Conservation (phyloP, 2,888 invertebrate species). For the Penaeus monodon region DNA sequence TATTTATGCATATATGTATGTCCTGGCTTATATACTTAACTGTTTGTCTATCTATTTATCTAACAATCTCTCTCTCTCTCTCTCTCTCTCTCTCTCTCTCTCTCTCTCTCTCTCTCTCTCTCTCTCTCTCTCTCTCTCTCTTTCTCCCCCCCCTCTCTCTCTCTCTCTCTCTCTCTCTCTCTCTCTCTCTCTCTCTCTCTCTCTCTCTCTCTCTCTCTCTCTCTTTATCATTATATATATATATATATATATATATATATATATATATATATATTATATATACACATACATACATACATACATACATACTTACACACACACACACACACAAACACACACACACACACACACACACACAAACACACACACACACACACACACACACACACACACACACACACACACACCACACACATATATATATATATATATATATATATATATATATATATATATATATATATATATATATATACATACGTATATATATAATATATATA, state of each 20-base stretch:
- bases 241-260: background rate
- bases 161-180: background rate
- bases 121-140: background rate
- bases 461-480: too few species aligned
- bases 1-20: background rate
- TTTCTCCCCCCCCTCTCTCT: too few species aligned
- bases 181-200: background rate
- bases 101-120: background rate
- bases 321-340: too few species aligned
- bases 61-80: background rate
- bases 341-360: background rate
- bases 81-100: background rate
- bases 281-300: background rate
- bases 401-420: too few species aligned
- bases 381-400: too few species aligned
- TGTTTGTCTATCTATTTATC: background rate
- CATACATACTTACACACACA: background rate
- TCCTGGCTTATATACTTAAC: background rate
- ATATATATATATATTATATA: too few species aligned
- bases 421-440: too few species aligned
- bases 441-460: too few species aligned
- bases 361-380: too few species aligned
- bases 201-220: background rate
- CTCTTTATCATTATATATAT: background rate
- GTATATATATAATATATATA: too few species aligned